Evolutionary conservation across 30 jellyfish, hydroid and myxozoan species (phyloP), one percentile per base, ranked within the genome.

Genomic region (Cassiopea andromeda): DNA sequence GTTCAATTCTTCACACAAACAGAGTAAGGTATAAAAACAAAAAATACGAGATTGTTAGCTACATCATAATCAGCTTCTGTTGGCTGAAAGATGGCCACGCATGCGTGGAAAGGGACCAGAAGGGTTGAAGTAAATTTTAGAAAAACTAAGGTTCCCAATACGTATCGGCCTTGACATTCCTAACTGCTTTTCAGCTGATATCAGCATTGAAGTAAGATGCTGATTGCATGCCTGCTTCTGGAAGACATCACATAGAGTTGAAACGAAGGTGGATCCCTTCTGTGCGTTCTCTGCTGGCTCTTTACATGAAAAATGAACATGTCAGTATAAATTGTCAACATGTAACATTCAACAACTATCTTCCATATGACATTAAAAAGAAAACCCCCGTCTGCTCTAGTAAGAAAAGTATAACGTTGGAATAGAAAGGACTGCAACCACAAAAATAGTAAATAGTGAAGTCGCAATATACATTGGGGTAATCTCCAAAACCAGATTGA

Each of bases 231-330:
- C 79, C 16, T 16, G 6, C 50, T 17, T 27, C 50, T 70, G 50
- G n/a, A 70, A 70, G 27, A 43, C 79, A 1, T 70, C 38, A 38
- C 79, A 70, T n/a, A 70, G n/a, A 43, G 54, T 18, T 70, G 79
- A 70, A 70, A 70, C 50, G 54, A 70, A 70, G 79, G 6, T 2
- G 54, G 79, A 70, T 4, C 54, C 79, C 27, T 70, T 15, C 75
- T 16, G 43, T 66, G 19, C 54, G 79, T 16, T 9, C 7, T 70
- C 79, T 43, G 54, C 57, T 1, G 10, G 49, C 54, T 19, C 79
- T 1, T 4, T 15, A 16, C 3, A n/a, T 12, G 54, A 9, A 70
- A 70, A 43, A 70, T 8, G 73, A 27, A 64, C 15, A 64, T 5
- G 8, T 64, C 12, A 10, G 12, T 54, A 10, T 3, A 54, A 10